phyloP scores from a whole-genome alignment of 1,140 invertebrate species.

The Helicoverpa zea region DNA sequence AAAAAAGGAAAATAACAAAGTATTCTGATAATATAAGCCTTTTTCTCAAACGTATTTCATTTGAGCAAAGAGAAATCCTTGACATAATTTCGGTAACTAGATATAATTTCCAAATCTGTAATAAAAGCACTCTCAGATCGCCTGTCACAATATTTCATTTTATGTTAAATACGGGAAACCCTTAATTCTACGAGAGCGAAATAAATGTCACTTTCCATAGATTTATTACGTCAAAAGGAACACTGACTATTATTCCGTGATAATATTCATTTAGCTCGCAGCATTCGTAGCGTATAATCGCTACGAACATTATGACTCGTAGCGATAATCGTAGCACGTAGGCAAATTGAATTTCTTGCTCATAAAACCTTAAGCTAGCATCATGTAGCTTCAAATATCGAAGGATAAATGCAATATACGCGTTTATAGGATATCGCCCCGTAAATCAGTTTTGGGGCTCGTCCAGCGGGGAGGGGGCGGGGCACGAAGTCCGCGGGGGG shows the following conservation, averaged over 20 bases:
- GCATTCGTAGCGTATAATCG: background rate
- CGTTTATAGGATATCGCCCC: slow-evolving; percentile 57
- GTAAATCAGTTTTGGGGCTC: slow-evolving; percentile 67
- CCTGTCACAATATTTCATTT: too few species aligned
- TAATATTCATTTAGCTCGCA: slow-evolving; percentile 3
- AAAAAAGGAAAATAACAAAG: too few species aligned
- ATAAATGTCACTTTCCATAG: background rate
- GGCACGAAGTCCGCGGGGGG: slow-evolving; percentile 33
- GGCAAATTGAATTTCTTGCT: background rate
- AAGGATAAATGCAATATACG: slow-evolving; percentile 39
- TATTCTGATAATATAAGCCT: too few species aligned
- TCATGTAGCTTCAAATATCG: background rate
- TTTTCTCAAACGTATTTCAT: too few species aligned
- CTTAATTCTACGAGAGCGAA: too few species aligned
- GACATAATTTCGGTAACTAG: too few species aligned
- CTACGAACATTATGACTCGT: background rate
- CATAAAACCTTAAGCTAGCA: background rate
- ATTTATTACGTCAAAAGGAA: background rate
- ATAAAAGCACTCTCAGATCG: too few species aligned
- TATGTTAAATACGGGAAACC: too few species aligned
- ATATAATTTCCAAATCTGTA: too few species aligned
- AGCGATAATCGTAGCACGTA: background rate
- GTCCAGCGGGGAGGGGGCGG: slow-evolving; percentile 48
- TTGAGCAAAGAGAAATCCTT: too few species aligned
- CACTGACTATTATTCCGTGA: background rate